Evolutionary conservation across 2,113 vertebrate genomes (phyloP).

Genomic region (Chrysochloris asiatica): DNA sequence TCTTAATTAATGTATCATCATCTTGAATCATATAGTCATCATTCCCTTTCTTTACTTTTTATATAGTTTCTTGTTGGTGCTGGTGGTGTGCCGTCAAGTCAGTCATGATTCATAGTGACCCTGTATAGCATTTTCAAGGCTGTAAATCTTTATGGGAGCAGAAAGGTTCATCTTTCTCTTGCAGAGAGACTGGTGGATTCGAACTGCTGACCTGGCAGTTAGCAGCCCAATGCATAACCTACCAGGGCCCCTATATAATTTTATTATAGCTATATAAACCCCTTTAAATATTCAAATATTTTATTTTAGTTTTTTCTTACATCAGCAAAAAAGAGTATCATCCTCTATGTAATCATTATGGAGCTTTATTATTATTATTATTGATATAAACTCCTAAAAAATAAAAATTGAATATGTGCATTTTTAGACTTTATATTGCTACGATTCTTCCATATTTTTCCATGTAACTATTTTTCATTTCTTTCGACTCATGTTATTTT

Average conservation of each 20-base stretch:
- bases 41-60: not conserved
- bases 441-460: slow-evolving; percentile 11
- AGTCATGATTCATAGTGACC: too few species aligned
- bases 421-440: not conserved
- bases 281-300: slow-evolving; percentile 38
- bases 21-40: not conserved
- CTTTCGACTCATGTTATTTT: slow-evolving; percentile 32
- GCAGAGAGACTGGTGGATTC: too few species aligned
- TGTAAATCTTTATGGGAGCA: too few species aligned
- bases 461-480: not conserved
- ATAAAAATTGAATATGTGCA: too few species aligned
- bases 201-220: too few species aligned
- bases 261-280: too few species aligned
- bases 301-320: slow-evolving; percentile 34
- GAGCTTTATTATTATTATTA: slow-evolving; percentile 16
- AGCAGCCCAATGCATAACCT: too few species aligned
- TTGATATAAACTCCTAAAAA: too few species aligned
- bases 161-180: too few species aligned
- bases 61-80: not conserved
- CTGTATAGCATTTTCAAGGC: too few species aligned
- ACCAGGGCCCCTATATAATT: too few species aligned
- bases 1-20: not conserved
- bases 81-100: too few species aligned
- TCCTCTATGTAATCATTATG: not conserved
- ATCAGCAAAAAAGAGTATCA: not conserved